phyloP scores from a whole-genome alignment of 2,113 vertebrate species.

The Micronisus gabar region DNA sequence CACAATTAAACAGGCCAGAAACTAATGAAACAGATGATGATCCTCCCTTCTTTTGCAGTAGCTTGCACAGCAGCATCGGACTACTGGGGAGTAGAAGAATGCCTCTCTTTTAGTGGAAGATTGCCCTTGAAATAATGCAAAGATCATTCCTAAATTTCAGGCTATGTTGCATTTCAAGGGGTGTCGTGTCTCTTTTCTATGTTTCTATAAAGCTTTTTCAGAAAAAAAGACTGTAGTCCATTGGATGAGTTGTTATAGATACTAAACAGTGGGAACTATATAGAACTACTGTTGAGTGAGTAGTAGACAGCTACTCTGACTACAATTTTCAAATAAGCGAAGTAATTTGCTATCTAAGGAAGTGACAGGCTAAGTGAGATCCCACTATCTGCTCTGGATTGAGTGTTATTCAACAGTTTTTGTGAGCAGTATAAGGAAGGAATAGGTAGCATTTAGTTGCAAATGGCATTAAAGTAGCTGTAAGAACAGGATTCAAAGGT shows the following conservation, averaged over 20 bases:
- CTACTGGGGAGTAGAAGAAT: not conserved
- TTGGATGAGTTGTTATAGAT: not conserved
- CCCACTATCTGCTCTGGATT: not conserved
- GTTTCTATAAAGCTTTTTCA: not conserved
- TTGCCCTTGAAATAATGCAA: not conserved
- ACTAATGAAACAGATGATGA: not conserved
- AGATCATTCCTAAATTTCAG: not conserved
- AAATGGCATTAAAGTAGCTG: not conserved
- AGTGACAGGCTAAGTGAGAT: not conserved
- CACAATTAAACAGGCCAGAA: not conserved
- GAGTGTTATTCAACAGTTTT: not conserved
- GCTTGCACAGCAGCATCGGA: not conserved
- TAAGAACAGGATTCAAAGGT: not conserved
- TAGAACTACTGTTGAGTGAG: not conserved
- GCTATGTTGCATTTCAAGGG: not conserved
- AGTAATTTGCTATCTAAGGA: not conserved
- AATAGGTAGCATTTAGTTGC: not conserved
- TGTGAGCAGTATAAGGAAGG: not conserved
- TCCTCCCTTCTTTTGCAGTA: not conserved
- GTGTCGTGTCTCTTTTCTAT: not conserved
- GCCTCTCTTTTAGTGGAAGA: not conserved
- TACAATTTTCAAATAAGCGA: not conserved
- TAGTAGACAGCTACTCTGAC: not conserved
- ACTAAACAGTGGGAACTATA: not conserved
- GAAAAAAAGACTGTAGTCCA: not conserved